Evolutionary conservation across 2,888 invertebrate species (phyloP).

Genomic region (Hermaeophaga mercurialis): DNA sequence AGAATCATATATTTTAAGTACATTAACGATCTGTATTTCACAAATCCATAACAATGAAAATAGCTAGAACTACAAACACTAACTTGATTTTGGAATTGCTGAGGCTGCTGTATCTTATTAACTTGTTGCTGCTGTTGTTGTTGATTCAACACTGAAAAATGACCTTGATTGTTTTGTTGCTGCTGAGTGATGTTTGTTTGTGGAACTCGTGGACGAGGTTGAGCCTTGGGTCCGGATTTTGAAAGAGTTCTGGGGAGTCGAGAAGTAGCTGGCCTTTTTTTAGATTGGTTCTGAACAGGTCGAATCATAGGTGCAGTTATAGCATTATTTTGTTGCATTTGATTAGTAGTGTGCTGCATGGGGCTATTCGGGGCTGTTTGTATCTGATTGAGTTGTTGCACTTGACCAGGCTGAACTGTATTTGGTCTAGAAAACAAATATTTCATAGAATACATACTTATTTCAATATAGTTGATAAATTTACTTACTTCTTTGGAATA

Average conservation of each 20-base stretch:
- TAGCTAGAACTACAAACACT: no score
- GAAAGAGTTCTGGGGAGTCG: conserved; percentile 2
- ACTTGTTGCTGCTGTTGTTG: conserved; percentile 28
- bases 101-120: conserved; percentile 24
- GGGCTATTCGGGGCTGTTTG: background rate
- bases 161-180: conserved; percentile 28
- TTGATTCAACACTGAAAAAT: conserved; percentile 33
- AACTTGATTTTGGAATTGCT: conserved; percentile 24
- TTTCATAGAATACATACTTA: background rate
- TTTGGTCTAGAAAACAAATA: conserved; percentile 1
- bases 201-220: conserved; percentile 1
- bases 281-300: conserved; percentile 4
- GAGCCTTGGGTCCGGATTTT: conserved; percentile 4
- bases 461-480: background rate
- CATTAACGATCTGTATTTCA: no score
- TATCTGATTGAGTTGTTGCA: background rate
- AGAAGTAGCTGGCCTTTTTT: conserved; percentile 7
- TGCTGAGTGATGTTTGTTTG: conserved; percentile 20
- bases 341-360: conserved; percentile 2
- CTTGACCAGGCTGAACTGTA: conserved; percentile 2
- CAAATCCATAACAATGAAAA: conserved; percentile 6
- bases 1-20: background rate
- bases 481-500: conserved; percentile 30
- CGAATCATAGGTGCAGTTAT: background rate
- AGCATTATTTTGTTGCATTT: conserved; percentile 10